These are phyloP conservation scores for Stenurella melanura DNA, from an alignment of 2,888 invertebrate species.

Conservation along the genomic window DNA sequence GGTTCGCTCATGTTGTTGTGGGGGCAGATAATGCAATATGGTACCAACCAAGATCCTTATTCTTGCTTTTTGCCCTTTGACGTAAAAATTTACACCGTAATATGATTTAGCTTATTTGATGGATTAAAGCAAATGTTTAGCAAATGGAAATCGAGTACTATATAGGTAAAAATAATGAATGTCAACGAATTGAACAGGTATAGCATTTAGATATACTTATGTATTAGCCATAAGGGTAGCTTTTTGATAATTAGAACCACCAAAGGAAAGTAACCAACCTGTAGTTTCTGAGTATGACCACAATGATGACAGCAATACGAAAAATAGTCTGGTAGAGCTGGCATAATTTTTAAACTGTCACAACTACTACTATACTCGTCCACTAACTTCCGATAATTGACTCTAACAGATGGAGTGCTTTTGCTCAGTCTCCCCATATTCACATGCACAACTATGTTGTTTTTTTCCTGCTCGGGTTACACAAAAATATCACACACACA, in stretches of 20 bases:
- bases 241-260: background rate
- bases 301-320: conserved; percentile 79
- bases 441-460: conserved; percentile 29
- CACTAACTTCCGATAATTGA: conserved; percentile 77
- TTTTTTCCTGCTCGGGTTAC: background rate
- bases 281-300: conserved; percentile 77
- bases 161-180: too few relatives aligned
- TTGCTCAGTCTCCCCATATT: conserved; percentile 76
- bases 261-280: conserved; percentile 70
- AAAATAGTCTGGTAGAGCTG: conserved; percentile 76
- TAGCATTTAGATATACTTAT: too few relatives aligned
- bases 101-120: too few relatives aligned
- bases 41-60: too few relatives aligned
- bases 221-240: too few relatives aligned
- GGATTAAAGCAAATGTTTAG: too few relatives aligned
- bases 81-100: too few relatives aligned
- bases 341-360: conserved; percentile 72
- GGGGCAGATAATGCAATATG: too few relatives aligned
- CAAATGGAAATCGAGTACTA: too few relatives aligned
- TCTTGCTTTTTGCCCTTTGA: too few relatives aligned
- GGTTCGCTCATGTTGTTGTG: too few relatives aligned
- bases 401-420: conserved; percentile 72
- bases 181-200: too few relatives aligned
- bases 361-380: conserved; percentile 74
- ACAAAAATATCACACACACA: conserved; percentile 19